Conservation (phyloP, 2,888 invertebrate genomes). For the Dasypolia templi region DNA sequence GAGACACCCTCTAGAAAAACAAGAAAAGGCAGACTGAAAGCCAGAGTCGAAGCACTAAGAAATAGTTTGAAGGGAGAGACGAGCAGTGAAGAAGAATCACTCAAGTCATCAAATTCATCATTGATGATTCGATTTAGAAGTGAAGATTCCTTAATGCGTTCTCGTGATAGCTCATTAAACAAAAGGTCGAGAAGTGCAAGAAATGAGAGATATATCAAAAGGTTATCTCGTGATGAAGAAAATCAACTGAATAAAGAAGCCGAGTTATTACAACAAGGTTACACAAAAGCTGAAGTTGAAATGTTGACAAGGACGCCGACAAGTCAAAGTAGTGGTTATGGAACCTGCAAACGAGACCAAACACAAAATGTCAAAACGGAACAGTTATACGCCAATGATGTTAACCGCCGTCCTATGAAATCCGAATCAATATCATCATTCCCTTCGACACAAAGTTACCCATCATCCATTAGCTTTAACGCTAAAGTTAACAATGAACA, state of each 20-base stretch:
- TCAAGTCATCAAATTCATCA: conserved; percentile 92
- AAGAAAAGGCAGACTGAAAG: conserved; percentile 91
- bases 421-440: conserved; percentile 89
- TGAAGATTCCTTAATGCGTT: conserved; percentile 92
- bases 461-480: conserved; percentile 89
- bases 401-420: conserved; percentile 82
- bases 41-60: conserved; percentile 92
- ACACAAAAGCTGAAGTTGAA: conserved; percentile 89
- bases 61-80: conserved; percentile 91
- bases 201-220: conserved; percentile 95
- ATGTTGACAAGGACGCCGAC: conserved; percentile 89
- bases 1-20: conserved; percentile 90
- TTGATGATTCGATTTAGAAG: conserved; percentile 92
- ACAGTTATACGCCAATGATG: conserved; percentile 78
- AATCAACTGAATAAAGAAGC: conserved; percentile 90
- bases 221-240: conserved; percentile 93
- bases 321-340: conserved; percentile 88
- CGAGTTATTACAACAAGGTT: conserved; percentile 87
- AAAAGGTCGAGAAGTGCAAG: conserved; percentile 93
- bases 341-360: conserved; percentile 87
- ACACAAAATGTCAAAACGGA: conserved; percentile 86
- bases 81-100: conserved; percentile 94
- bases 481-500: conserved; percentile 90
- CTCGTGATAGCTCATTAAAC: conserved; percentile 90
- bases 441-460: conserved; percentile 89